Evolutionary conservation across 2,113 vertebrate species (phyloP), one percentile per base, ranked within the genome.

Genomic region (Dermatemys mawii): DNA sequence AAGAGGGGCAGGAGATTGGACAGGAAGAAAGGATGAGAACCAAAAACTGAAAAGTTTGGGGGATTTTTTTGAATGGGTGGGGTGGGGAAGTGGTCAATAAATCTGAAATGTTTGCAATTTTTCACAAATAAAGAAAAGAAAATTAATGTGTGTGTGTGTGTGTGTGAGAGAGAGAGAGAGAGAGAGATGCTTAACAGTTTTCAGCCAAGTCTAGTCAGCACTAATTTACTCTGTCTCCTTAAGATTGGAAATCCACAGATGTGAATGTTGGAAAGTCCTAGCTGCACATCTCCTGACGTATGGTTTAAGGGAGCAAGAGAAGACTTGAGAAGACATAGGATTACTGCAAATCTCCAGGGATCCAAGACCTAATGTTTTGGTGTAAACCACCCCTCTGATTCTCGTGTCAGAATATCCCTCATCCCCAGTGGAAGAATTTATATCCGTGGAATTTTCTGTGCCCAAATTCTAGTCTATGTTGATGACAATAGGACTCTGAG

Each of bases 191-290:
- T 63, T 63, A 35, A 32, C 32, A 38, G 17, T 70, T 70, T 70
- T 70, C 67, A 70, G 21, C n/a, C n/a, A 22, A 21, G n/a, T 38
- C n/a, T 9, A 9, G n/a, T 70, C n/a, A 70, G 17, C 11, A 79
- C 13, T 79, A 21, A 93, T 49, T 81, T 86, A 41, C 82, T 55
- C 7, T 73, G 11, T 29, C 1, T 1, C 2, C 2, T 48, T 44
- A n/a, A 80, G 35, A 38, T 51, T 3, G 14, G 29, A 38, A 54
- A 29, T 0, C 0, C n/a, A 41, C 0, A 48, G 26, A 73, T 5
- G 9, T 86, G 38, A 11, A 27, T 75, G 75, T 75, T 88, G 48
- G 79, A 11, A 3, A 49, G 88, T 13, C 89, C 50, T 4, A 6
- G 84, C 1, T 83, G 2, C 81, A 76, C 0, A 11, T 2, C 1